A percentile compares a stretch with the other conserved stretches of the same genome.
Evolutionary conservation across 2,113 vertebrate species (phyloP).

Genomic region (Paralichthys olivaceus): DNA sequence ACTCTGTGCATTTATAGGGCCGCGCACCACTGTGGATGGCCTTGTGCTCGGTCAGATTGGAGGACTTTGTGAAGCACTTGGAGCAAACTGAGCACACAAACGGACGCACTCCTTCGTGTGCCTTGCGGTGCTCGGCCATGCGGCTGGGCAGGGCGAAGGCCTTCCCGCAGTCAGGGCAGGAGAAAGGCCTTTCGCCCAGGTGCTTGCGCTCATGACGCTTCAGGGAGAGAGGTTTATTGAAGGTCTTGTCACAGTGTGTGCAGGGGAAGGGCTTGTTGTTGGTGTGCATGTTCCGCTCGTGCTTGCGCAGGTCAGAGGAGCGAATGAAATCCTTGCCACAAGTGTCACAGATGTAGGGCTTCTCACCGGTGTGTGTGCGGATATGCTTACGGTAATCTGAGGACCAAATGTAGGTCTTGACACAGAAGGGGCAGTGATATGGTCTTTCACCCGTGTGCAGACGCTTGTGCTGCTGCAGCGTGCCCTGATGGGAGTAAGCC

Average conservation of each 20-base stretch:
- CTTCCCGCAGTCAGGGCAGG: constrained; percentile 83
- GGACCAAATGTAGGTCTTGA: constrained; percentile 82
- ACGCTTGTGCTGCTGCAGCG: constrained; percentile 83
- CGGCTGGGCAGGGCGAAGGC: constrained; percentile 85
- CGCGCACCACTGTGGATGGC: constrained; percentile 79
- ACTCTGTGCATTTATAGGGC: constrained; percentile 77
- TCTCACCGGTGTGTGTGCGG: constrained; percentile 83
- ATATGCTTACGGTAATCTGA: constrained; percentile 84
- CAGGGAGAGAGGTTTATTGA: constrained; percentile 86
- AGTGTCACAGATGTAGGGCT: constrained; percentile 78
- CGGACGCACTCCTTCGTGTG: constrained; percentile 75
- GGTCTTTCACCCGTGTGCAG: constrained; percentile 83
- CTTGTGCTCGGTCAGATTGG: constrained; percentile 80
- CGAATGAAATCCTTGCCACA: constrained; percentile 84
- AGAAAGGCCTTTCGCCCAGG: constrained; percentile 85
- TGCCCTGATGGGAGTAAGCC: constrained; percentile 81
- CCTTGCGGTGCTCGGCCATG: constrained; percentile 86
- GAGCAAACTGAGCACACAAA: constrained; percentile 62
- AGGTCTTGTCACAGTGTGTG: constrained; percentile 84
- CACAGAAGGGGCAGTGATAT: constrained; percentile 82
- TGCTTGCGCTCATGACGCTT: constrained; percentile 88
- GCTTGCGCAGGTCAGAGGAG: constrained; percentile 84
- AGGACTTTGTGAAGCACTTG: constrained; percentile 83
- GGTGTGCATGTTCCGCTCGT: constrained; percentile 85
- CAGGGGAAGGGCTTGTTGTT: constrained; percentile 87